phyloP scores from a whole-genome alignment of 2,888 invertebrate species.

The Pelosia muscerda region DNA sequence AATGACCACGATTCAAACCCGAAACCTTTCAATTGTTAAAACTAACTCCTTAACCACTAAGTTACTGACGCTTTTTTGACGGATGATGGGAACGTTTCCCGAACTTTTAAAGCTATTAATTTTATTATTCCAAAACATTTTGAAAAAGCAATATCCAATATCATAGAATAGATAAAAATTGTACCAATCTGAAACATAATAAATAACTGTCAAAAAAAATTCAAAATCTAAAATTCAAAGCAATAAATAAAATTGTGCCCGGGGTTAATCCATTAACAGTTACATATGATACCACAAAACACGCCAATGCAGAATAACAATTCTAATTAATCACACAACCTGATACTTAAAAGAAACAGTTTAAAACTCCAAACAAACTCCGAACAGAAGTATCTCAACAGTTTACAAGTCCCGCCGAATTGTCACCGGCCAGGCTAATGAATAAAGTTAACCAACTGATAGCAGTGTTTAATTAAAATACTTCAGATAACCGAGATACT shows the following conservation, averaged over 20 bases:
- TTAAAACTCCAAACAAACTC: constrained; percentile 33
- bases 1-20: too few relatives aligned
- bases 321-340: constrained; percentile 9
- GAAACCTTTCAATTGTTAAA: too few relatives aligned
- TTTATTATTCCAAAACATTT: background rate
- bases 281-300: background rate
- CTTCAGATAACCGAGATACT: constrained; percentile 33
- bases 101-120: background rate
- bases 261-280: background rate
- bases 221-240: background rate
- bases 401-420: constrained; percentile 46
- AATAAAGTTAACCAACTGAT: constrained; percentile 73
- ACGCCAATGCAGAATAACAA: background rate
- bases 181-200: background rate
- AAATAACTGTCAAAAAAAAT: background rate
- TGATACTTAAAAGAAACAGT: constrained; percentile 2
- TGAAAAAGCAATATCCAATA: background rate
- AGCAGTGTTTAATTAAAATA: constrained; percentile 66
- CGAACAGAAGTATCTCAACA: constrained; percentile 39
- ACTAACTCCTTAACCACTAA: too few relatives aligned
- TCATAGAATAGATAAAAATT: background rate
- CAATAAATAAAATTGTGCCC: background rate
- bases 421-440: constrained; percentile 59
- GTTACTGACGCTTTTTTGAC: too few relatives aligned
- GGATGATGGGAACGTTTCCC: background rate